Conservation (phyloP, 2,888 invertebrate species). For the Hyposoter didymator region DNA sequence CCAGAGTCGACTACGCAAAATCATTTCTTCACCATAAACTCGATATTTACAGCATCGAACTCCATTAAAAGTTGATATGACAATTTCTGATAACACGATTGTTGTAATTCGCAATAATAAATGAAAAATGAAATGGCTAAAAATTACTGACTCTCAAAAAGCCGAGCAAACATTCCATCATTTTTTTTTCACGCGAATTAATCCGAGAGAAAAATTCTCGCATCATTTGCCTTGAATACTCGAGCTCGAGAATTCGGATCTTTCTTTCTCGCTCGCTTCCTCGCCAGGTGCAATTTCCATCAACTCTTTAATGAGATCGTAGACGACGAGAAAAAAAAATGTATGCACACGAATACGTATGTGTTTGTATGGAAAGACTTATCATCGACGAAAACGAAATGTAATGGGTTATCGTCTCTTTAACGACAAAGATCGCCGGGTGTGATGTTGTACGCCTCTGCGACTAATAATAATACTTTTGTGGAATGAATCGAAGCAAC, state of each 20-base stretch:
- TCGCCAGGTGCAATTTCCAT: conserved; percentile 9
- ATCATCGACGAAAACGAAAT: conserved; percentile 26
- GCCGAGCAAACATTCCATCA: not conserved
- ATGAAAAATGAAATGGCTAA: not conserved
- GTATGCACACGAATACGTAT: not conserved
- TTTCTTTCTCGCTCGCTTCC: not conserved
- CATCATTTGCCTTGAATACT: conserved; percentile 6
- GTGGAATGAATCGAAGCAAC: conserved; percentile 58
- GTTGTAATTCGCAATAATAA: not conserved
- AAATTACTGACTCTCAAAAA: not conserved
- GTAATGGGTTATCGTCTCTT: conserved; percentile 51
- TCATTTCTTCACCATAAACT: not conserved
- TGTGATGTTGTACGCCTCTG: conserved; percentile 46
- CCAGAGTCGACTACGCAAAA: not conserved
- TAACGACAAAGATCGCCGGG: conserved; percentile 50
- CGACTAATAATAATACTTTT: conserved; percentile 63
- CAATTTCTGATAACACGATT: not conserved
- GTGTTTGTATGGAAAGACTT: not conserved
- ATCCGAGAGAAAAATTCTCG: not conserved
- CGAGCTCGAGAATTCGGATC: not conserved
- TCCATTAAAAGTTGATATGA: not conserved
- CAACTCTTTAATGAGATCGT: conserved; percentile 33
- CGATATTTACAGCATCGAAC: not conserved
- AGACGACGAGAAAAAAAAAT: conserved; percentile 22
- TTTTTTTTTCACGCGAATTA: not conserved